A percentile compares a stretch with the other conserved stretches of the same genome.
phyloP scores from a whole-genome alignment of 1,140 invertebrate species.

The roundworm (Caenorhabditis elegans) region DNA sequence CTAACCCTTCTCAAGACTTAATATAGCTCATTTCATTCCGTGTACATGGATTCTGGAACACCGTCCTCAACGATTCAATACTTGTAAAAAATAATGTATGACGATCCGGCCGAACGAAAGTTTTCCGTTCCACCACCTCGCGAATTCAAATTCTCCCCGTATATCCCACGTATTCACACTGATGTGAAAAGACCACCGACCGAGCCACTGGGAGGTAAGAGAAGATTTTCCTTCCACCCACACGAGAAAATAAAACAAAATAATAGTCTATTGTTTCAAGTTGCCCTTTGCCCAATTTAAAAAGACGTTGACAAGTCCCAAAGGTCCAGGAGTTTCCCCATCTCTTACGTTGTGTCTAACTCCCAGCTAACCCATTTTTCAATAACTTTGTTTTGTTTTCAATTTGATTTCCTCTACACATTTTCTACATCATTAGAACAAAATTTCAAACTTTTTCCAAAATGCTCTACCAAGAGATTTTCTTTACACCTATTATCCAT shows the following conservation, averaged over 20 bases:
- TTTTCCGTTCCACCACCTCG: slow-evolving; percentile 36
- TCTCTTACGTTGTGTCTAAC: not conserved
- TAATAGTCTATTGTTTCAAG: slow-evolving; percentile 16
- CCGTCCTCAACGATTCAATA: not conserved
- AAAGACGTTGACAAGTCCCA: slow-evolving; percentile 3
- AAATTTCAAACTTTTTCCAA: not conserved
- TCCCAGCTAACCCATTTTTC: not conserved
- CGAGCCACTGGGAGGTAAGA: slow-evolving; percentile 10
- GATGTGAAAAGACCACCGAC: slow-evolving; percentile 1
- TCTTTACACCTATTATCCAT: slow-evolving; percentile 19
- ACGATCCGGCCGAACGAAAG: slow-evolving; percentile 34
- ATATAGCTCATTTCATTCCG: slow-evolving; percentile 13
- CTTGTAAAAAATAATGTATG: slow-evolving; percentile 3
- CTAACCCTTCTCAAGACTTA: not conserved
- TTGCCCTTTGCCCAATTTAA: not conserved
- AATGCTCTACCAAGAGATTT: slow-evolving; percentile 25
- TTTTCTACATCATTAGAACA: not conserved
- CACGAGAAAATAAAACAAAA: not conserved
- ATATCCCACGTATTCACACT: not conserved
- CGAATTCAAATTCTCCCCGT: slow-evolving; percentile 35
- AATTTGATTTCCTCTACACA: not conserved
- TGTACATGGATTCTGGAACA: slow-evolving; percentile 1
- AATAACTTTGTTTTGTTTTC: not conserved
- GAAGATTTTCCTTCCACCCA: not conserved
- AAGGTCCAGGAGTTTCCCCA: not conserved